Base-by-base conservation (phyloP, 2,888 invertebrate genomes). In the Lasioglossum calceatum region DNA sequence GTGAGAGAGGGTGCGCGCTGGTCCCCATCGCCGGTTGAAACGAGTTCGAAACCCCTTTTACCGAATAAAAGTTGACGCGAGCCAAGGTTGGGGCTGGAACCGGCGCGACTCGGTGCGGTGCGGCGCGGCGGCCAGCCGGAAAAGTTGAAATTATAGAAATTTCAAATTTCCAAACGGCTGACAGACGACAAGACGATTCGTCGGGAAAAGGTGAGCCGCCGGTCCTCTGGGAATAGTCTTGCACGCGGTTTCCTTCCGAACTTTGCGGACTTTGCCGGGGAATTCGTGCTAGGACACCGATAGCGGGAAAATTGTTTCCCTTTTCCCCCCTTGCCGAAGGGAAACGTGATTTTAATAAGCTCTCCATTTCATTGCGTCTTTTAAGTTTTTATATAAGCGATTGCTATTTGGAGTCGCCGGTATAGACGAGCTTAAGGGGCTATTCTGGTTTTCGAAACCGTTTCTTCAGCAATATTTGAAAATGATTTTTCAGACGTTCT, bases 61-160 rank as follows among this genome's bases (percentile, higher is more conserved):
- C 87, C 86, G 87, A 82, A 90, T 87, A 87, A 91, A 91, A 92
- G 88, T 92, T 89, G 89, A 87, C 86, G 84, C 54, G 81, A 44
- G 72, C 87, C 54, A 74, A 81, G 85, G 81, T 67, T 79, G 50
- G 14, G 32, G 47, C 27, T 2, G 32, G 71, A 54, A 16, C 16
- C 67, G n/a, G 71, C 39, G 39, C 39, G 42, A n/a, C 71, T 32
- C 64, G 64, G 64, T 16, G 64, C 79, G 84, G 79, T 71, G 70
- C 61, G 61, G 14, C 27, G 27, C 79, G 84, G 81, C 79, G 70
- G 79, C 83, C 87, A 79, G 77, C 81, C 87, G 89, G 87, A 88
- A 92, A 93, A 92, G 92, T 93, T 93, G 89, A 84, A 93, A 92
- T 93, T 93, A 92, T 93, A 92, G 92, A 92, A 93, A 93, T 93